phyloP scores from a whole-genome alignment of 2,888 invertebrate species.

The Tipula vernalis region DNA sequence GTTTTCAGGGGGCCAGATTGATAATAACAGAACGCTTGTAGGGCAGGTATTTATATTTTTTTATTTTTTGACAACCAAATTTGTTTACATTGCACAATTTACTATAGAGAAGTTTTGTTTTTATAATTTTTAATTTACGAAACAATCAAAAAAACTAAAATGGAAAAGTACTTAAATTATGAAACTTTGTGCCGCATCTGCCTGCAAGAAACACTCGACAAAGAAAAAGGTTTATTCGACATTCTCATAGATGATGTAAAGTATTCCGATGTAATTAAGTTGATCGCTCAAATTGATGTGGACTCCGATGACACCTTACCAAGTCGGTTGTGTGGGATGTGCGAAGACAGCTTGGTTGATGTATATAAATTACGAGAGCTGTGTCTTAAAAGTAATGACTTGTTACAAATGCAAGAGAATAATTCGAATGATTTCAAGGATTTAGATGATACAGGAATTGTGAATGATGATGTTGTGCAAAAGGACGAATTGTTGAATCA shows the following conservation, averaged over 20 bases:
- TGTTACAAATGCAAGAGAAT: not conserved
- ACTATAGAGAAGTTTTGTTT: not conserved
- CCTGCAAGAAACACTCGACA: not conserved
- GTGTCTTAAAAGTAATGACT: not conserved
- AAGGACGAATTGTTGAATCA: not conserved
- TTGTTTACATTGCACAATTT: not conserved
- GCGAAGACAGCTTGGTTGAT: not conserved
- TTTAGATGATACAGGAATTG: not conserved
- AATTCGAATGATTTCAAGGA: not conserved
- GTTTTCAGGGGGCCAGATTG: too few relatives aligned
- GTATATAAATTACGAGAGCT: not conserved
- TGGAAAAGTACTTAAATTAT: not conserved
- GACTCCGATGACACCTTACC: not conserved
- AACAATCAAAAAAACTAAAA: not conserved
- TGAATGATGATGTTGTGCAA: not conserved
- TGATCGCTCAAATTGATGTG: not conserved
- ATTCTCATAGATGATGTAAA: not conserved
- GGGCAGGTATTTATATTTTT: not conserved
- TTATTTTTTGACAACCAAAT: not conserved
- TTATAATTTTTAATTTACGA: not conserved
- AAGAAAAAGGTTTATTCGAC: not conserved
- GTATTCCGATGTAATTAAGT: not conserved
- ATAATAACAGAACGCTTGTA: not conserved
- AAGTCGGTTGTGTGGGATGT: not conserved
- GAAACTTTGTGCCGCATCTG: not conserved